Conservation (phyloP, 1,140 invertebrate genomes). For the Notospermus geniculatus region DNA sequence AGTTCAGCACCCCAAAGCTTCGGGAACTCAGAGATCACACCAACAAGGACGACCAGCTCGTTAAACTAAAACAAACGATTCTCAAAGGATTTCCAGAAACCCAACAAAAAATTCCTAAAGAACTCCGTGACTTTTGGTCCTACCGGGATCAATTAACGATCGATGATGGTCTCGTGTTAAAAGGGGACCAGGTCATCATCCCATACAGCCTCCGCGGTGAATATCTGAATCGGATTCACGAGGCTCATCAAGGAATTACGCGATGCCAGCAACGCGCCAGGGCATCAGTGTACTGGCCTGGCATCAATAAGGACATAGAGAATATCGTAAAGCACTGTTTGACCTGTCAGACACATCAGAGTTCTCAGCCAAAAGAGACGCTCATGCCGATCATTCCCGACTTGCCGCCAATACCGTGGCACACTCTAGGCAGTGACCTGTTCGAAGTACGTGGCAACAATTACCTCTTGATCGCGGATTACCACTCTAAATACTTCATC, state of each 20-base stretch:
- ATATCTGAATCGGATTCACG: constrained; percentile 15
- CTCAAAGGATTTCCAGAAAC: constrained; percentile 12
- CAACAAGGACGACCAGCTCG: no score
- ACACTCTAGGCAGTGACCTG: not conserved
- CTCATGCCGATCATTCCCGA: not conserved
- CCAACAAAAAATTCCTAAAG: constrained; percentile 7
- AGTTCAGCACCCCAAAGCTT: no score
- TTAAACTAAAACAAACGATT: no score
- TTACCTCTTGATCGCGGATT: not conserved
- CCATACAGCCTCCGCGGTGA: constrained; percentile 7
- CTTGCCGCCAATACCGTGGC: not conserved
- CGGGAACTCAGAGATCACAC: no score
- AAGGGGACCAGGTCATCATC: constrained; percentile 20
- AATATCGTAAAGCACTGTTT: constrained; percentile 19
- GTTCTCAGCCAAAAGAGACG: not conserved
- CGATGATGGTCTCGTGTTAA: constrained; percentile 17
- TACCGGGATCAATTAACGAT: constrained; percentile 18
- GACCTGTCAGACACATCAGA: constrained; percentile 11
- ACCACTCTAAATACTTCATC: constrained; percentile 15
- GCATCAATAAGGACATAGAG: constrained; percentile 22
- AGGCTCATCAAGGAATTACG: constrained; percentile 19
- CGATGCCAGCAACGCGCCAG: constrained; percentile 8
- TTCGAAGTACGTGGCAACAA: not conserved
- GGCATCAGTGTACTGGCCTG: constrained; percentile 14
- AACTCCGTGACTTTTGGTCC: constrained; percentile 14